A percentile compares a stretch with the other conserved stretches of the same genome.
Evolutionary conservation across 2,888 invertebrate genomes (phyloP).

Genomic region (Trissolcus brochymenae): DNA sequence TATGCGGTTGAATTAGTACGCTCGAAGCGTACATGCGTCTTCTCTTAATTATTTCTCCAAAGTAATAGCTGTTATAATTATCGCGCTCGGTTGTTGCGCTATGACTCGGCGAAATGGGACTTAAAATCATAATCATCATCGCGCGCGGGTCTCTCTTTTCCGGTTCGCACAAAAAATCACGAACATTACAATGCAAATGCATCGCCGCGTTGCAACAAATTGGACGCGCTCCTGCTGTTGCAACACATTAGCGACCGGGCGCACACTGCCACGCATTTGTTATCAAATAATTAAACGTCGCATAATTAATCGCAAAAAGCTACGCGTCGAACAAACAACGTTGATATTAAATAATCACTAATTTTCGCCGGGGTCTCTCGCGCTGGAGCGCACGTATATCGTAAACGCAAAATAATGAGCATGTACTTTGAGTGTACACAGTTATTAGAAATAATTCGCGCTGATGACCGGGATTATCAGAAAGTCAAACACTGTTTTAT

Average conservation of each 20-base stretch:
- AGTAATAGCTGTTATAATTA: conserved; percentile 54
- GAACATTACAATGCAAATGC: not conserved
- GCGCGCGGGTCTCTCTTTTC: conserved; percentile 9
- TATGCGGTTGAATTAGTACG: conserved; percentile 48
- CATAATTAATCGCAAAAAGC: conserved; percentile 26
- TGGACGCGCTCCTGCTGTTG: not conserved
- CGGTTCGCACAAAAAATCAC: not conserved
- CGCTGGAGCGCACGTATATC: conserved; percentile 11
- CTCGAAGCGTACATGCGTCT: conserved; percentile 35
- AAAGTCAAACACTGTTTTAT: conserved; percentile 24
- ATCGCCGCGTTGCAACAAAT: conserved; percentile 7
- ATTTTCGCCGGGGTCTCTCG: conserved; percentile 21
- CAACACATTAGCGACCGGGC: conserved; percentile 7
- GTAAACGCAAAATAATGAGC: conserved; percentile 33
- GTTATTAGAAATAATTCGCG: conserved; percentile 39
- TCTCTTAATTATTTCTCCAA: conserved; percentile 53
- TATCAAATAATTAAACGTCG: conserved; percentile 21
- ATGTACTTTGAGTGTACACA: conserved; percentile 23
- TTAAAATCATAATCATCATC: conserved; percentile 36
- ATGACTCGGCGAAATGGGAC: conserved; percentile 32
- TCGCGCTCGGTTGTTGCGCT: conserved; percentile 41
- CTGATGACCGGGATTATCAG: conserved; percentile 23
- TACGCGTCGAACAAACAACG: conserved; percentile 12
- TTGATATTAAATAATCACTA: conserved; percentile 35
- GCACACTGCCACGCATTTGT: conserved; percentile 14